Percentiles rank a stretch among this genome's conserved stretches.
Conservation (phyloP, 1,140 invertebrate species). For the Drosophila sproati region DNA sequence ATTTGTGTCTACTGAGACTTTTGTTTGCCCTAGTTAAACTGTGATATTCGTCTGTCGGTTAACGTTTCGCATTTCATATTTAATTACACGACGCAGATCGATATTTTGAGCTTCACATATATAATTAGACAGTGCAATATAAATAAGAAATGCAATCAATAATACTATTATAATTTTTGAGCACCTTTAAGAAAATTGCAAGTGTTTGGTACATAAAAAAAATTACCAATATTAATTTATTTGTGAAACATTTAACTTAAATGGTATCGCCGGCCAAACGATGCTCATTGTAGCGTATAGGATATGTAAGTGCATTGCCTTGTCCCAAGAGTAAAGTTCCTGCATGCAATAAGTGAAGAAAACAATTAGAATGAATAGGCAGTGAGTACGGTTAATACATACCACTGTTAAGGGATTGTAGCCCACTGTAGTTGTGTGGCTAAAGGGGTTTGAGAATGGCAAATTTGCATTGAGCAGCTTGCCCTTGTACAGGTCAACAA, state of each 20-base stretch:
- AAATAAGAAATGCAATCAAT: constrained; percentile 3
- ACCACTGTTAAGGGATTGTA: constrained; percentile 95
- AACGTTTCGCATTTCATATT: constrained; percentile 49
- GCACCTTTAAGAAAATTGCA: neutral
- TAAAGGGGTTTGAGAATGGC: constrained; percentile 95
- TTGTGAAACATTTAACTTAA: constrained; percentile 43
- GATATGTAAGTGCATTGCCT: constrained; percentile 96
- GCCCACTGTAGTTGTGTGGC: constrained; percentile 94
- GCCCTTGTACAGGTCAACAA: constrained; percentile 93
- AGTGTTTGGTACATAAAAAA: constrained; percentile 40
- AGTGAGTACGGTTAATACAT: constrained; percentile 44
- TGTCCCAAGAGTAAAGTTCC: constrained; percentile 97
- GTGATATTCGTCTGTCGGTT: neutral
- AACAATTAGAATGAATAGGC: constrained; percentile 56
- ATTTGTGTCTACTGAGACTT: neutral
- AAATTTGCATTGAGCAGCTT: constrained; percentile 87
- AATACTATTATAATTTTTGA: neutral
- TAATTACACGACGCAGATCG: constrained; percentile 1
- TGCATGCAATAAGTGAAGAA: constrained; percentile 84
- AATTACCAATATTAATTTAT: constrained; percentile 38
- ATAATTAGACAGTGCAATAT: neutral
- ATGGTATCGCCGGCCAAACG: constrained; percentile 62
- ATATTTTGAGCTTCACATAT: neutral
- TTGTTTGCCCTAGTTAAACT: neutral
- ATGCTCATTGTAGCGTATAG: constrained; percentile 89